Percentiles rank a stretch among this genome's conserved stretches.
phyloP scores from a whole-genome alignment of 2,797 vertebrate genomes.

The Enteromius radiatus region DNA sequence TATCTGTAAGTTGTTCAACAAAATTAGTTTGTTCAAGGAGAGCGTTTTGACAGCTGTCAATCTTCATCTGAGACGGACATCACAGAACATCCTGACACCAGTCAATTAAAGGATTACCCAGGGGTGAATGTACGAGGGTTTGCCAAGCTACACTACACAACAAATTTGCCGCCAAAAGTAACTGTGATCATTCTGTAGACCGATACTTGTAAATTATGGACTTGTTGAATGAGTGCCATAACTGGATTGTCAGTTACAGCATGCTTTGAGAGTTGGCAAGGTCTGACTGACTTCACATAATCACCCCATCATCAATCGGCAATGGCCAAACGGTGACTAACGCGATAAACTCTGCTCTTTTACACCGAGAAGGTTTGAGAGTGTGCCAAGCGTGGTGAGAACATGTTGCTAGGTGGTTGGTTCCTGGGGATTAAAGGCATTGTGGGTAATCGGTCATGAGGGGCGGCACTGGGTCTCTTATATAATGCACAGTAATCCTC shows the following conservation, averaged over 20 bases:
- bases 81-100: constrained; percentile 74
- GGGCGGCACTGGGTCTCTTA: background rate
- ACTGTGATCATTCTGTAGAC: background rate
- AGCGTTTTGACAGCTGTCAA: constrained; percentile 15
- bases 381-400: background rate
- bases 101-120: constrained; percentile 71
- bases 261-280: background rate
- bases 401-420: background rate
- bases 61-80: constrained; percentile 35
- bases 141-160: background rate
- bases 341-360: background rate
- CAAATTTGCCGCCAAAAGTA: background rate
- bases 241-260: background rate
- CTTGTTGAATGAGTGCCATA: background rate
- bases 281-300: background rate
- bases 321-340: background rate
- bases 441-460: constrained; percentile 10
- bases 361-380: background rate
- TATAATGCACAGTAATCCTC: constrained; percentile 36
- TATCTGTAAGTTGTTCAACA: background rate
- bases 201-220: too few species aligned
- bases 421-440: constrained; percentile 13
- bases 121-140: background rate
- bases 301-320: background rate
- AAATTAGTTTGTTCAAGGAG: background rate